phyloP scores from a whole-genome alignment of 2,888 invertebrate genomes.

The Erebia ligea region DNA sequence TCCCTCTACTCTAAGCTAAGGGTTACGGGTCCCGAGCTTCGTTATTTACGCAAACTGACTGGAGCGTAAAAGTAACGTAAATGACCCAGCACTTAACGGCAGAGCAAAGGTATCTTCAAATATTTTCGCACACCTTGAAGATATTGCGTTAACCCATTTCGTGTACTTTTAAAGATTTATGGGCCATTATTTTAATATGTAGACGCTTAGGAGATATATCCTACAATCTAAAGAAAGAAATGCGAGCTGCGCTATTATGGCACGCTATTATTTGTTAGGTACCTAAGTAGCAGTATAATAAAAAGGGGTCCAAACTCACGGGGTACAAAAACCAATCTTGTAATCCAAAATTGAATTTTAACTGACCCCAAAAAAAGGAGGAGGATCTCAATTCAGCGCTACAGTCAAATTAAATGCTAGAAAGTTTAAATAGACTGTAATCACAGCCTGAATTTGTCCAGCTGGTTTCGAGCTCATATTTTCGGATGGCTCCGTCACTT shows the following conservation, averaged over 20 bases:
- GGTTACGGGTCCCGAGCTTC: slow-evolving; percentile 21
- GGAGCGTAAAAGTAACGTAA: slow-evolving; percentile 17
- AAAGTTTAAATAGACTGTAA: too few species aligned
- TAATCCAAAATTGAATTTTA: too few species aligned
- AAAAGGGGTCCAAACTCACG: too few species aligned
- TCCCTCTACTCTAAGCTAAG: slow-evolving; percentile 18
- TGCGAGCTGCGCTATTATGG: background rate
- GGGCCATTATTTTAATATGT: background rate
- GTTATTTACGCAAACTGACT: slow-evolving; percentile 12
- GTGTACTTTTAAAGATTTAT: background rate
- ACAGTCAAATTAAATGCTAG: too few species aligned
- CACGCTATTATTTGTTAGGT: background rate
- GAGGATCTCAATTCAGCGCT: too few species aligned
- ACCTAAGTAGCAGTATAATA: too few species aligned
- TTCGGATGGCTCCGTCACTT: too few species aligned
- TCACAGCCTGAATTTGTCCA: too few species aligned
- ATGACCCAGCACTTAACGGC: slow-evolving; percentile 21
- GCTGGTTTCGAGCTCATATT: too few species aligned
- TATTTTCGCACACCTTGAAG: slow-evolving; percentile 7
- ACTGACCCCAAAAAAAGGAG: too few species aligned
- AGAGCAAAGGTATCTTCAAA: slow-evolving; percentile 8
- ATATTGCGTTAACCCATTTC: slow-evolving; percentile 9
- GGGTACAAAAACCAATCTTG: too few species aligned
- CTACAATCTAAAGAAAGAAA: background rate
- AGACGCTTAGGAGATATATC: background rate